phyloP scores from a whole-genome alignment of 2,113 vertebrate genomes.

The Antennarius striatus region DNA sequence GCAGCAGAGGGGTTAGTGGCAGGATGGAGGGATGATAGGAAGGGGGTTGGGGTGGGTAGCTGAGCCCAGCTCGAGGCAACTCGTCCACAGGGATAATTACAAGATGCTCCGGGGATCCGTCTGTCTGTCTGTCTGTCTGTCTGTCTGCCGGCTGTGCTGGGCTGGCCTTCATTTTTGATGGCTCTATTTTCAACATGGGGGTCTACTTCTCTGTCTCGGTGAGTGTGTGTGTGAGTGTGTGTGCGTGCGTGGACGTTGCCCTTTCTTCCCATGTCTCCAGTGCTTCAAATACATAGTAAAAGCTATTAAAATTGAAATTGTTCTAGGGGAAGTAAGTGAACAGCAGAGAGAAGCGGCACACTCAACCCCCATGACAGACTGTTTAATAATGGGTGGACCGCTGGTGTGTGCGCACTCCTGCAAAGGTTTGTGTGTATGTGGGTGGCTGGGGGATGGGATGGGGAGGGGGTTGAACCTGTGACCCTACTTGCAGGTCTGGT shows the following conservation, averaged over 20 bases:
- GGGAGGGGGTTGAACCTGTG: constrained; percentile 28
- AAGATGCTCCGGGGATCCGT: constrained; percentile 95
- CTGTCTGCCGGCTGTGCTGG: constrained; percentile 49
- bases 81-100: constrained; percentile 98
- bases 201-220: constrained; percentile 38
- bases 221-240: constrained; percentile 13
- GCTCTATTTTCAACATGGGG: constrained; percentile 94
- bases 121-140: constrained; percentile 81
- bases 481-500: constrained; percentile 43
- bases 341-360: constrained; percentile 81
- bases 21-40: constrained; percentile 93
- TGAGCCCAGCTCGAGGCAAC: constrained; percentile 95
- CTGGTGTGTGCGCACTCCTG: constrained; percentile 51
- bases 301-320: constrained; percentile 99
- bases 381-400: constrained; percentile 88
- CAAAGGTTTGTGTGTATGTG: constrained; percentile 51
- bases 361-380: constrained; percentile 85
- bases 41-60: constrained; percentile 74
- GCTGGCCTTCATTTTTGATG: constrained; percentile 89
- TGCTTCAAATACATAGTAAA: constrained; percentile 99
- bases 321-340: constrained; percentile 93
- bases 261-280: constrained; percentile 73
- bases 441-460: constrained; percentile 3
- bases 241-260: constrained; percentile 33
- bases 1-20: constrained; percentile 87